Percentiles rank a stretch among this genome's conserved stretches.
Conservation (phyloP, 2,113 vertebrate species). For the Periophthalmus modestus region DNA sequence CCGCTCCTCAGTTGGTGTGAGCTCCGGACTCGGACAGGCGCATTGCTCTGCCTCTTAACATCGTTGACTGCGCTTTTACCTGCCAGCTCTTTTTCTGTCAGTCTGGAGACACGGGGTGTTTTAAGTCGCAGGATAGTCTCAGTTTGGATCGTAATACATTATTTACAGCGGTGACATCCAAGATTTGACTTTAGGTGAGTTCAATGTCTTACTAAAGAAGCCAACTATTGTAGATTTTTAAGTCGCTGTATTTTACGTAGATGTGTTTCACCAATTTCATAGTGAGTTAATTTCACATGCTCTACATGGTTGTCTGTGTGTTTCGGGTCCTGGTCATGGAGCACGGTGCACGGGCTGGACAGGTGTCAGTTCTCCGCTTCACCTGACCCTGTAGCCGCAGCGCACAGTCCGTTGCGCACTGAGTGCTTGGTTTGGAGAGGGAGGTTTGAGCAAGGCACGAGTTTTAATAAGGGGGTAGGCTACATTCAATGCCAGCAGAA, state of each 20-base stretch:
- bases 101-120: conserved; percentile 17
- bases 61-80: conserved; percentile 1
- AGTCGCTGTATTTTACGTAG: not conserved
- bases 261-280: not conserved
- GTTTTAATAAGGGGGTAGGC: conserved; percentile 40
- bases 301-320: not conserved
- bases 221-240: not conserved
- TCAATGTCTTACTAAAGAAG: not conserved
- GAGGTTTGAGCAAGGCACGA: conserved; percentile 29
- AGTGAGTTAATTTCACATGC: not conserved
- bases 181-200: conserved; percentile 65
- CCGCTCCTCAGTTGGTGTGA: conserved; percentile 58
- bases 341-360: conserved; percentile 20
- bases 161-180: conserved; percentile 19
- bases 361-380: conserved; percentile 60
- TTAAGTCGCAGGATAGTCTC: conserved; percentile 27
- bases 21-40: conserved; percentile 46
- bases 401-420: not conserved
- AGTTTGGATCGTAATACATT: conserved; percentile 49
- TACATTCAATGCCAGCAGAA: conserved; percentile 29
- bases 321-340: not conserved
- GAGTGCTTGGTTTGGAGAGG: conserved; percentile 16
- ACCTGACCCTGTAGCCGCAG: conserved; percentile 9
- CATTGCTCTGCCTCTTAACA: conserved; percentile 33
- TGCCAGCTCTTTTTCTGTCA: not conserved